These are phyloP conservation scores for Rhizoglyphus robini DNA, from an alignment of 1,140 invertebrate species.

Conservation along the genomic window DNA sequence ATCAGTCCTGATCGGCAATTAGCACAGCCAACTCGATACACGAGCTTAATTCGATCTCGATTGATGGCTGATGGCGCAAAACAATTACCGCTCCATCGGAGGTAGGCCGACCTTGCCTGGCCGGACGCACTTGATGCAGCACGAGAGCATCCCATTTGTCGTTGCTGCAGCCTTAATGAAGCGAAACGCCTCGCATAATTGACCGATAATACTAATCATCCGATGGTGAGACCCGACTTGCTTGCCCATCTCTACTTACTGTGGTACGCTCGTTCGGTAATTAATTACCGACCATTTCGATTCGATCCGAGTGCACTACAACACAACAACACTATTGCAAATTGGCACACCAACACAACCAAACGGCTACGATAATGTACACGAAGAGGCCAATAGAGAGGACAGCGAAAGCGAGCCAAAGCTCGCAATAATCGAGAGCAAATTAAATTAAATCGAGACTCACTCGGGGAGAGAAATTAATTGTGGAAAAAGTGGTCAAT, in stretches of 20 bases:
- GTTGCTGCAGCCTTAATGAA: background rate
- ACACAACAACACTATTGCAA: too few relatives aligned
- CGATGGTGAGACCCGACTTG: too few relatives aligned
- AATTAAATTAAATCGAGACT: slow-evolving; percentile 5
- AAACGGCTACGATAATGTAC: background rate
- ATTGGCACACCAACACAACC: too few relatives aligned
- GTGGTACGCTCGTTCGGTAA: too few relatives aligned
- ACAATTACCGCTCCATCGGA: background rate
- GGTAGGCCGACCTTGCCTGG: too few relatives aligned
- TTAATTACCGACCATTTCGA: too few relatives aligned
- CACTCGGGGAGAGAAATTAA: background rate
- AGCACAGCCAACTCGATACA: background rate
- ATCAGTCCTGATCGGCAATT: slow-evolving; percentile 4
- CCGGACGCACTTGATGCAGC: too few relatives aligned
- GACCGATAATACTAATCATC: slow-evolving; percentile 11
- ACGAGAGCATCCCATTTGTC: too few relatives aligned
- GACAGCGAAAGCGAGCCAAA: background rate
- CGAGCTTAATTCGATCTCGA: background rate
- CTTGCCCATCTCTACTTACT: too few relatives aligned
- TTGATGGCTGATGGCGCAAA: background rate
- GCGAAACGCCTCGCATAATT: background rate
- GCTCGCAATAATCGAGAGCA: slow-evolving; percentile 2
- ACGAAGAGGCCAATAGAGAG: background rate
- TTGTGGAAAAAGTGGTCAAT: slow-evolving; percentile 1
- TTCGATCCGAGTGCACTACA: too few relatives aligned